Percentiles rank a stretch among this genome's conserved stretches.
Evolutionary conservation across 2,797 vertebrate species (phyloP).

Genomic region (Myotis planiceps): DNA sequence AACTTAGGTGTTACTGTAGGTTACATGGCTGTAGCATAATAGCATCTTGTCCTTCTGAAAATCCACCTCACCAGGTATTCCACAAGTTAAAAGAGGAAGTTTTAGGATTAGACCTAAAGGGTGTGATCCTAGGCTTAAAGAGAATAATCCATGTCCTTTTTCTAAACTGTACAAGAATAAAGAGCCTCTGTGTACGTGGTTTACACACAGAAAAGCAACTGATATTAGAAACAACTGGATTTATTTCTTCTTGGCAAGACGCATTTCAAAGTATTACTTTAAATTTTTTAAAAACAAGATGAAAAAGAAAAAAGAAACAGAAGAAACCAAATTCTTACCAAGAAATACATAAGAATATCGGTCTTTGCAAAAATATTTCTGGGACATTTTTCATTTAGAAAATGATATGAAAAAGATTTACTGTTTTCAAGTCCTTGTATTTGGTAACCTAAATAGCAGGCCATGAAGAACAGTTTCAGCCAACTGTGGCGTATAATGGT

Average conservation of each 20-base stretch:
- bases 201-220: constrained; percentile 32
- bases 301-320: background rate
- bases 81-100: constrained; percentile 21
- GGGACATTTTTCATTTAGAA: constrained; percentile 69
- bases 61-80: background rate
- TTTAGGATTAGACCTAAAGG: background rate
- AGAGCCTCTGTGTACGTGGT: background rate
- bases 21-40: background rate
- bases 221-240: background rate
- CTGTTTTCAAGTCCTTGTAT: constrained; percentile 79
- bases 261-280: constrained; percentile 51
- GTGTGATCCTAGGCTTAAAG: background rate
- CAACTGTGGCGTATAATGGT: constrained; percentile 84
- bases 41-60: background rate
- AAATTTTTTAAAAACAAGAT: background rate
- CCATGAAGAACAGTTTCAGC: constrained; percentile 85
- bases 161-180: constrained; percentile 51
- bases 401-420: constrained; percentile 63
- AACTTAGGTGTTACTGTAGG: background rate
- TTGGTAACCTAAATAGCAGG: constrained; percentile 79
- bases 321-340: constrained; percentile 17
- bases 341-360: constrained; percentile 36
- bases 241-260: constrained; percentile 39
- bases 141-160: background rate
- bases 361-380: constrained; percentile 69